Base-by-base conservation (phyloP, 2,113 vertebrate species). In the Dasyurus viverrinus region DNA sequence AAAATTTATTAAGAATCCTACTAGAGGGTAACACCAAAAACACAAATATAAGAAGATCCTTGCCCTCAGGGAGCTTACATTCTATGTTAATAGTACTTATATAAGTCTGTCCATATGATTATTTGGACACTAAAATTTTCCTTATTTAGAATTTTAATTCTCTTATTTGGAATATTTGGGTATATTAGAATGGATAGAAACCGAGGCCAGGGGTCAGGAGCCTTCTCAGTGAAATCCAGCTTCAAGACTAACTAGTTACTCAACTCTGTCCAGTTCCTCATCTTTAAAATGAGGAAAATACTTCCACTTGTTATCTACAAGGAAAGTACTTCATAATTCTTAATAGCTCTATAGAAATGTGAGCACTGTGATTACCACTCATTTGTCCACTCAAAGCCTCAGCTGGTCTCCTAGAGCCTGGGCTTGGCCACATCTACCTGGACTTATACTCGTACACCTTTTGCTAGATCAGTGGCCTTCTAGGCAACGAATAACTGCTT, bases 321-420 rank as follows among this genome's bases (percentile, higher is more conserved):
- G 68, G 68, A 84, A 84, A 84, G n/a, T 84, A n/a, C 19, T 8
- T 42, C 68, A 42, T 84, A 84, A 84, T 42, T 42, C 68, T 84
- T 42, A 84, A 84, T 52, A 84, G n/a, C 36, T 23, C n/a, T 42
- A 84, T n/a, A 84, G 5, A 84, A 42, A 84, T 42, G 68, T 84
- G 68, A 84, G 16, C n/a, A 84, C n/a, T 84, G 68, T 84, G n/a
- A 84, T 42, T 22, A 22, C n/a, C 68, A n/a, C 68, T 84, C 19
- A 42, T 84, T 19, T 42, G n/a, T 42, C 19, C 25, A 36, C 9
- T 54, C 30, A 54, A 53, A 23, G 26, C 46, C 55, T 19, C 0
- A 14, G n/a, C 22, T 1, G 4, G 26, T 84, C 76, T 53, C 0
- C 0, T 36, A 22, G 14, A 1, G 3, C 23, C 53, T 8, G 6